phyloP scores from a whole-genome alignment of 1,140 invertebrate species.

The Gonatopus flavifemur region DNA sequence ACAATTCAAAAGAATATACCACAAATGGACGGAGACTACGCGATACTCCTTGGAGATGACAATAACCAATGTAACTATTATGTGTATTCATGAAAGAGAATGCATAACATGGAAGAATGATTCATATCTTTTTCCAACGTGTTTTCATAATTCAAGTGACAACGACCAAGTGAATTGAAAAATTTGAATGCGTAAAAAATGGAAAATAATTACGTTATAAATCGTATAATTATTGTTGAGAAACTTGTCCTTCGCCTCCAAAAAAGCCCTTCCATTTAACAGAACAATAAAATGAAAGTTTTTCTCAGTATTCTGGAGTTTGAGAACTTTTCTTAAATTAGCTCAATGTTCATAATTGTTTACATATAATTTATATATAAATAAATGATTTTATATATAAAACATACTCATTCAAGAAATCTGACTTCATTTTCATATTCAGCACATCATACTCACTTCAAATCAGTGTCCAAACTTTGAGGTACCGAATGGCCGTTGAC shows the following conservation, averaged over 20 bases:
- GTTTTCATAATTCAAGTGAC: slow-evolving; percentile 9
- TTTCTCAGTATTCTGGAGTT: too few species aligned
- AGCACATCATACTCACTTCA: slow-evolving; percentile 10
- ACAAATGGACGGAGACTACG: slow-evolving; percentile 10
- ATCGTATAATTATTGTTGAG: too few species aligned
- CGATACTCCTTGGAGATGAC: slow-evolving; percentile 8
- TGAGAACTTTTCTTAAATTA: too few species aligned
- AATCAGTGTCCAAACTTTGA: slow-evolving; percentile 8
- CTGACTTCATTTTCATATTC: neutral
- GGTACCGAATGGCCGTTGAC: slow-evolving; percentile 3
- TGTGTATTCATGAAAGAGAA: slow-evolving; percentile 4
- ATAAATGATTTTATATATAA: too few species aligned
- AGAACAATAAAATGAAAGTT: too few species aligned
- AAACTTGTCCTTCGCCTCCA: too few species aligned
- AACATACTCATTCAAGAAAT: slow-evolving; percentile 3
- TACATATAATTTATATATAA: too few species aligned
- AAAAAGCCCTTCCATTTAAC: too few species aligned
- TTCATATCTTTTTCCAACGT: slow-evolving; percentile 11
- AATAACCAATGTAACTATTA: slow-evolving; percentile 12
- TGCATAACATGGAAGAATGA: slow-evolving; percentile 9
- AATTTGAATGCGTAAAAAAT: too few species aligned
- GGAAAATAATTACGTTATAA: too few species aligned
- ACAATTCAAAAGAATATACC: slow-evolving; percentile 1
- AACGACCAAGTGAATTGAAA: too few species aligned
- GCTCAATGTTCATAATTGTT: too few species aligned